phyloP scores from a whole-genome alignment of 1,140 invertebrate species.

The Ceratitis capitata region DNA sequence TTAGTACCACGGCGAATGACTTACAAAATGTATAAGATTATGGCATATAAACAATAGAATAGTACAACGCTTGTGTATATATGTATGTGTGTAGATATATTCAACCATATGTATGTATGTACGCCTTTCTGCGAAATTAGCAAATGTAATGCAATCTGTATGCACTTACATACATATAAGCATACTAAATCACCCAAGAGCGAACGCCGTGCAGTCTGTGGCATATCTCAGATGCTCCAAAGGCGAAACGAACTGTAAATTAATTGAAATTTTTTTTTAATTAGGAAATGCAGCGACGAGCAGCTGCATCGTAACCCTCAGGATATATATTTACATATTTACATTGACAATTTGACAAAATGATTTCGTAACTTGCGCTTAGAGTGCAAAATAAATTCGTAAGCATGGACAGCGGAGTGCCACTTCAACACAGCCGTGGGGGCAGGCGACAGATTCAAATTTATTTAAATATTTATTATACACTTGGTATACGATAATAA shows the following conservation, averaged over 20 bases:
- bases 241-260: not conserved
- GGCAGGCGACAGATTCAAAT: not conserved
- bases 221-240: not conserved
- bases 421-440: not conserved
- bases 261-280: slow-evolving; percentile 5
- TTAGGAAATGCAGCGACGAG: not conserved
- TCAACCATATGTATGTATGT: not conserved
- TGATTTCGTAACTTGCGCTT: not conserved
- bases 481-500: too few species aligned
- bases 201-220: not conserved
- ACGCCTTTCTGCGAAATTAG: not conserved
- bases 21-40: not conserved
- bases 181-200: not conserved
- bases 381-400: not conserved
- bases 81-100: not conserved
- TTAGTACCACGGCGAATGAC: not conserved
- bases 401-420: not conserved
- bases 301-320: not conserved
- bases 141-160: not conserved
- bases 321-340: too few species aligned
- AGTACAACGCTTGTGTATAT: not conserved
- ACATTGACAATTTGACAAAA: not conserved
- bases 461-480: too few species aligned
- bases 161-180: not conserved
- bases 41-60: not conserved